Percentiles rank a stretch among this genome's conserved stretches.
phyloP scores from a whole-genome alignment of 2,113 vertebrate species.

The Larimichthys polyactis region DNA sequence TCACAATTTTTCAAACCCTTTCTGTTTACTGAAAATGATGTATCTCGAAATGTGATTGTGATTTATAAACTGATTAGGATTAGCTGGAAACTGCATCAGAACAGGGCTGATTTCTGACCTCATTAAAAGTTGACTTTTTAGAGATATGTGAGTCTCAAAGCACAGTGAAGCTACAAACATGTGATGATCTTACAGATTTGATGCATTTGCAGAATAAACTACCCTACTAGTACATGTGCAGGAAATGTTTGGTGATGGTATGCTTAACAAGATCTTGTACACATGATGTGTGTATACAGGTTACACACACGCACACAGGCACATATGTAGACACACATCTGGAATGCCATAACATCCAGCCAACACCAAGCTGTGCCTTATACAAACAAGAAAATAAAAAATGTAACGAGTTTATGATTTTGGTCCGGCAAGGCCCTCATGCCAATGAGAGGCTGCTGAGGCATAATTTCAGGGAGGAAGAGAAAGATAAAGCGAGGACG shows the following conservation, averaged over 20 bases:
- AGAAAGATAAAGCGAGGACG: constrained; percentile 59
- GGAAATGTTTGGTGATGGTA: not conserved
- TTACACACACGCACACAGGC: not conserved
- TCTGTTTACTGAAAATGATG: not conserved
- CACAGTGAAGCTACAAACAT: not conserved
- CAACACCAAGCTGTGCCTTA: constrained; percentile 40
- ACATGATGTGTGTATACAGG: not conserved
- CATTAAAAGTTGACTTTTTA: not conserved
- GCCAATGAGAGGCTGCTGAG: constrained; percentile 69
- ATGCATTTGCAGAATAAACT: not conserved
- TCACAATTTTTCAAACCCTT: not conserved
- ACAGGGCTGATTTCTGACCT: not conserved
- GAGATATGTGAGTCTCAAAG: not conserved
- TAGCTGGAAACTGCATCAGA: not conserved
- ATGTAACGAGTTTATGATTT: constrained; percentile 71
- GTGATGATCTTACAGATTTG: too few relatives aligned
- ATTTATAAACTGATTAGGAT: not conserved
- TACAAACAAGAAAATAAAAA: constrained; percentile 61
- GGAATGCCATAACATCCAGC: constrained; percentile 9
- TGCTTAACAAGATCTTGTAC: not conserved
- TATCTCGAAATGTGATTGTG: not conserved
- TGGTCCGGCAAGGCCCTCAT: constrained; percentile 34
- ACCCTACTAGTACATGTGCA: not conserved
- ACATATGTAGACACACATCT: not conserved
- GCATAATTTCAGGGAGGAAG: constrained; percentile 75